phyloP scores from a whole-genome alignment of 2,888 invertebrate species.

The Metallyticus violacea region DNA sequence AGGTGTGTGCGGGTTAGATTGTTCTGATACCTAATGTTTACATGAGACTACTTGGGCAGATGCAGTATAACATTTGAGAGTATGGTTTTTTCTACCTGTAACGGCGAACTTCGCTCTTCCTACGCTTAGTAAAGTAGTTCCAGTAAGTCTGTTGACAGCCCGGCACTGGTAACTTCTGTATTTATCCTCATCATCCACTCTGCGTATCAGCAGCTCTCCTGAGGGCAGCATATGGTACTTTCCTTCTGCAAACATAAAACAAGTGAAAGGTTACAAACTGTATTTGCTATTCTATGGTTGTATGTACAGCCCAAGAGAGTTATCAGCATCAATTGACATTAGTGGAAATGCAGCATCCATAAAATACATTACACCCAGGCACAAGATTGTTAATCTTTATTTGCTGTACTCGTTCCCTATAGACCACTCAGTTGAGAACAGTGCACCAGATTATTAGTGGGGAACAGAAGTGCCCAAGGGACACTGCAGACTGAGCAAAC shows the following conservation, averaged over 20 bases:
- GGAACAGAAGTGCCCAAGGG: background rate
- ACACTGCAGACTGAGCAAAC: background rate
- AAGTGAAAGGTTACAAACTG: background rate
- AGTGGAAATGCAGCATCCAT: background rate
- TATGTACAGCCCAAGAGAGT: background rate
- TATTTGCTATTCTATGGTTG: background rate
- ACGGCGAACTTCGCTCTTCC: conserved; percentile 33
- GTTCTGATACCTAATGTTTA: too few relatives aligned
- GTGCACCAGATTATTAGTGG: too few relatives aligned
- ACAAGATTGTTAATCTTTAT: too few relatives aligned
- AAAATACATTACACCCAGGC: too few relatives aligned
- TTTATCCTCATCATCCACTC: conserved; percentile 34
- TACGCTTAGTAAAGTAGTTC: conserved; percentile 32
- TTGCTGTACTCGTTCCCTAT: too few relatives aligned
- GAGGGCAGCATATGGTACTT: conserved; percentile 37
- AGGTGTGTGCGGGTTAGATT: too few relatives aligned
- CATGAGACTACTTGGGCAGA: too few relatives aligned
- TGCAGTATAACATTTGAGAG: too few relatives aligned
- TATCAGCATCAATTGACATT: background rate
- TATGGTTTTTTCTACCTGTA: conserved; percentile 26
- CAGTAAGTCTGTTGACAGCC: conserved; percentile 35
- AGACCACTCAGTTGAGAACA: too few relatives aligned
- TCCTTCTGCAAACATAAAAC: conserved; percentile 31
- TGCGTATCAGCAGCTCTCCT: conserved; percentile 34
- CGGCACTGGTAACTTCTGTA: conserved; percentile 35